A percentile compares a stretch with the other conserved stretches of the same genome.
Evolutionary conservation across 2,113 vertebrate genomes (phyloP).

Genomic region (Oenanthe melanoleuca): DNA sequence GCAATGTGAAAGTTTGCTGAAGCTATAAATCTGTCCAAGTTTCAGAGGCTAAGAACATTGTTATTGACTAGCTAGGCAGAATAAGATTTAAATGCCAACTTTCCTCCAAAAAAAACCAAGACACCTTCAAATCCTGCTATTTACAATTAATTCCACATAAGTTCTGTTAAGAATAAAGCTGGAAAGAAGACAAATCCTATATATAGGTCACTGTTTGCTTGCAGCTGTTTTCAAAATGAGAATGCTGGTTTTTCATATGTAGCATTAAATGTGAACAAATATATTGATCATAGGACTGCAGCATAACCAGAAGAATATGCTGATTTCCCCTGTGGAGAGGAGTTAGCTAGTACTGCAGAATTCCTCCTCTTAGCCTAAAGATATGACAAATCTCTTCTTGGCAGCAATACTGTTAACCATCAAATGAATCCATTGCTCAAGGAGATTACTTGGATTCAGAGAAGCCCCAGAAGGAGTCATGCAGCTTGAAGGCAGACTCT

Average conservation of each 20-base stretch:
- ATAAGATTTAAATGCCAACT: slow-evolving; percentile 11
- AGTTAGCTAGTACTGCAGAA: slow-evolving; percentile 27
- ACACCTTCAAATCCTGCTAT: slow-evolving; percentile 4
- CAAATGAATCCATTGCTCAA: slow-evolving; percentile 41
- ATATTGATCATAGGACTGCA: slow-evolving; percentile 13
- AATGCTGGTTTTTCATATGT: neutral
- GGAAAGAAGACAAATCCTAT: slow-evolving; percentile 1
- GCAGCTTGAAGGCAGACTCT: neutral
- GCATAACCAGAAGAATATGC: slow-evolving; percentile 4
- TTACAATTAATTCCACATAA: neutral
- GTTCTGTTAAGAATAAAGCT: neutral
- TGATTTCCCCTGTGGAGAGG: slow-evolving; percentile 30
- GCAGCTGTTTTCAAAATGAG: neutral
- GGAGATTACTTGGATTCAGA: slow-evolving; percentile 46
- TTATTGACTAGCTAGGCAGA: slow-evolving; percentile 13
- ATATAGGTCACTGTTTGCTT: slow-evolving; percentile 11
- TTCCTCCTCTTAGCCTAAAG: slow-evolving; percentile 24
- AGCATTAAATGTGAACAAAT: slow-evolving; percentile 11
- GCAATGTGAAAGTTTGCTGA: neutral
- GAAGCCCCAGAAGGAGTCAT: slow-evolving; percentile 12
- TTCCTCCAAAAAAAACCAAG: neutral
- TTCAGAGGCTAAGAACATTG: slow-evolving; percentile 18
- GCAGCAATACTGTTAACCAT: slow-evolving; percentile 24
- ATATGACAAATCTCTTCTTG: slow-evolving; percentile 31
- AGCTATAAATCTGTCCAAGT: slow-evolving; percentile 9